Base-by-base conservation (phyloP, 2,113 vertebrate genomes). In the Aegithalos caudatus region DNA sequence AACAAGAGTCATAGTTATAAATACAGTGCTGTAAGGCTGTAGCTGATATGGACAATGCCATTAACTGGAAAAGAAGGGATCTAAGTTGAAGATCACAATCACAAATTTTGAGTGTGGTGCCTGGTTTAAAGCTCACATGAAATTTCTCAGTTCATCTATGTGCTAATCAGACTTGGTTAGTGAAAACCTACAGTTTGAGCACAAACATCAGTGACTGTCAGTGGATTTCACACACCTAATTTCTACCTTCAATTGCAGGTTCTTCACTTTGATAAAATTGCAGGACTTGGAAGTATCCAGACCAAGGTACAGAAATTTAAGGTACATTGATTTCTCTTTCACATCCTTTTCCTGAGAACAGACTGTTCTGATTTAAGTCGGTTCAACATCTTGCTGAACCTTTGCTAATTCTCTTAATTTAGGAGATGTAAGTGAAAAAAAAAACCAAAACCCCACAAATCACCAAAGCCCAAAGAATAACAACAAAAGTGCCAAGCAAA, bases 251-350 rank as follows among this genome's bases (percentile, higher is more conserved):
- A n/a, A 87, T 45, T 91, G 47, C 84, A 90, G 96, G 82, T 82
- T 84, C 93, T 97, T 76, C 95, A 86, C 64, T 96, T 97, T 25
- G 80, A 89, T 53, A 94, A 94, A 90, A 95, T 96, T 65, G 87
- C 66, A 54, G 95, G 95, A 71, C 73, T 91, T 48, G 69, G 62
- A 91, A 84, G 48, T 64, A 51, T 35, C 78, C 65, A 56, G 64
- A 58, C 76, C 56, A 96, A 94, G 72, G 73, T 84, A 92, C 92
- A 86, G 72, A 95, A 94, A 76, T 3, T 83, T 70, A 95, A 95
- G 94, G 90, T 97, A 97, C 50, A 81, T 65, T 79, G 29, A 57
- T 50, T 91, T 81, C 9, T 81, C 11, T 62, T 76, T 50, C 24
- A 22, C 25, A 21, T 62, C 21, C 25, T 60, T 66, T 33, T 90